Evolutionary conservation across 2,113 vertebrate species (phyloP), one percentile per base, ranked within the genome.

Genomic region (Xyliphius kryptos): DNA sequence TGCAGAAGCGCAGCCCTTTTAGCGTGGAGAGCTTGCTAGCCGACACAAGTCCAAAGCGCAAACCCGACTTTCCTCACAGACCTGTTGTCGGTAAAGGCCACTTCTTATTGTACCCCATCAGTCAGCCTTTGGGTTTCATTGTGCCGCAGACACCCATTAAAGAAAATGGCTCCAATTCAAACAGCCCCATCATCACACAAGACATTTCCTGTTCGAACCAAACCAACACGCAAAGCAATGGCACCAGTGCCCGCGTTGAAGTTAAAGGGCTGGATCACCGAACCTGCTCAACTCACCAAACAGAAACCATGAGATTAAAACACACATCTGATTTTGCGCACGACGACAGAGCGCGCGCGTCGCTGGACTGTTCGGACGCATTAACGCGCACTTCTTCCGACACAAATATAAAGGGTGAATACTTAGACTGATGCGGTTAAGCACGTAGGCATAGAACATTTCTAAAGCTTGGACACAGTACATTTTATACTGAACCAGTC

Each of bases 51-150:
- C 94, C 93, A 3, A 89, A 89, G 68, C 87, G 93, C 63, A 92
- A 87, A 80, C 74, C 88, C 81, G 92, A 94, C 77, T 92, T 92
- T 70, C 74, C 92, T 36, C 88, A 90, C 13, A 82, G 91, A 83
- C 87, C 93, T 76, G 88, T 97, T 65, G 83, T 93, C 48, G 92
- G 93, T 62, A 97, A 95, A 63, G 94, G 93, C 72, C 94, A 94
- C 80, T 95, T 96, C 76, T 75, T 95, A 10, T 88, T 97, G 46
- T 97, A 96, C 61, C 93, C 94, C 67, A 92, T 97, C 81, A 95
- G 92, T 1, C 94, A 97, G 82, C 94, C 94, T n/a, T 82, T 97
- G 1, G 94, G 94, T 77, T 97, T 97, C 87, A 83, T 96, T 67
- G 93, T 97, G 69, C 93, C 91, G 19, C 94, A 95, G 72, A 32